Evolutionary conservation across 2,113 vertebrate genomes (phyloP), one percentile per base, ranked within the genome.

Genomic region (Istiophorus platypterus): DNA sequence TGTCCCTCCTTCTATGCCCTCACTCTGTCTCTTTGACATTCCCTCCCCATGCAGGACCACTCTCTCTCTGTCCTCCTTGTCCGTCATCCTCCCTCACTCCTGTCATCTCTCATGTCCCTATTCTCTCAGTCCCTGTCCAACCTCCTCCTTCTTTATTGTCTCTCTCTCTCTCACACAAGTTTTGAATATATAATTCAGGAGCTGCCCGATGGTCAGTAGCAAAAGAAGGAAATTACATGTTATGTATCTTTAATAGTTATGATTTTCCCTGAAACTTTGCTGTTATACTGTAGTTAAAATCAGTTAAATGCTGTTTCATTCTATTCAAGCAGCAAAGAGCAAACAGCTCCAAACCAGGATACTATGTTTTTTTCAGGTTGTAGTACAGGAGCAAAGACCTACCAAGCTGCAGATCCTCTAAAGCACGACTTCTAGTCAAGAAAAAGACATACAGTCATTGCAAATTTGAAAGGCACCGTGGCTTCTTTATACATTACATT

Each of bases 51-150:
- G 77, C 56, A 66, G 27, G 13, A 70, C 79, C 31, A 15, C 81
- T 86, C 59, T 57, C 52, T 83, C 71, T 65, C 47, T 59, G 67
- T 74, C 80, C 62, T 52, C 22, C 82, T 84, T 67, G 26, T 85
- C 80, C 79, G 68, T 88, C 87, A 81, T 52, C 71, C 70, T 76
- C 76, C 37, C 45, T 77, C 74, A 1, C 54, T 66, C 20, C 57
- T 81, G 67, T 88, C 84, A 88, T 84, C 72, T 81, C 73, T 62
- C 72, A 81, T 82, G 82, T 86, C 77, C 77, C 73, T 63, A 14
- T 80, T 87, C 64, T 76, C 85, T 72, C 82, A 37, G 49, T 81
- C 74, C 54, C 61, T 54, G 69, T 77, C 74, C 81, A 66, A 31
- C 49, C 65, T 76, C 54, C n/a, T 61, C 51, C 57, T 63, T 54